Base-by-base conservation (phyloP, 2,888 invertebrate species). In the Ormyrus thymus region DNA sequence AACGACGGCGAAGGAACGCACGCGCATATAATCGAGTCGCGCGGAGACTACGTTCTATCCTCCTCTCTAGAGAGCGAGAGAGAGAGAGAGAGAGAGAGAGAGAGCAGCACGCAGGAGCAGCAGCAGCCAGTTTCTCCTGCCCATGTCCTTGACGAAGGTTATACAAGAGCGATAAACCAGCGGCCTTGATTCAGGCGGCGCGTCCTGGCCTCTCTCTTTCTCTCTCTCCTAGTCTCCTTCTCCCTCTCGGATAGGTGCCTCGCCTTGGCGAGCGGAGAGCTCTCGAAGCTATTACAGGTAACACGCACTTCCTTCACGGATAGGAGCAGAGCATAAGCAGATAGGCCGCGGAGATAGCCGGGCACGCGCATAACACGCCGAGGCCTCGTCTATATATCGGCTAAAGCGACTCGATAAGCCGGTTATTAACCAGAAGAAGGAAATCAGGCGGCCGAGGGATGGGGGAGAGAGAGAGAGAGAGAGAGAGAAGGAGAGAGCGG, bases 341-440 rank as follows among this genome's bases (percentile, higher is more conserved):
- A 75, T 71, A 66, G 75, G 58, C 69, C 50, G 64, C 43, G 9
- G n/a, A 64, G 79, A 79, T 79, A 76, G 65, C 50, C 65, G 53
- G 48, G 72, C 4, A 10, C 50, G 48, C 50, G 74, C 55, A 69
- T 50, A 70, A 76, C 76, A 70, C 43, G 50, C 69, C 13, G 15
- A 45, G 58, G 8, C 29, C 29, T 46, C 66, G 45, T 73, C 43
- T 61, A 70, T 56, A 66, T 74, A 74, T 79, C 73, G 62, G 53
- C 66, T 62, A 66, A 76, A 77, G 69, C 75, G 74, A 80, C 79
- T 79, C 81, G 82, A 82, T 81, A 82, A 82, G 82, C 82, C 81
- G 82, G 82, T 82, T 82, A 81, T 82, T 81, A 81, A 80, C 81
- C 78, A 76, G 81, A 75, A 77, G 81, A 80, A 80, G 82, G 80